Percentiles rank a stretch among this genome's conserved stretches.
These are phyloP conservation scores for Pseudoatta argentina DNA, from an alignment of 1,140 invertebrate genomes.

Conservation along the genomic window DNA sequence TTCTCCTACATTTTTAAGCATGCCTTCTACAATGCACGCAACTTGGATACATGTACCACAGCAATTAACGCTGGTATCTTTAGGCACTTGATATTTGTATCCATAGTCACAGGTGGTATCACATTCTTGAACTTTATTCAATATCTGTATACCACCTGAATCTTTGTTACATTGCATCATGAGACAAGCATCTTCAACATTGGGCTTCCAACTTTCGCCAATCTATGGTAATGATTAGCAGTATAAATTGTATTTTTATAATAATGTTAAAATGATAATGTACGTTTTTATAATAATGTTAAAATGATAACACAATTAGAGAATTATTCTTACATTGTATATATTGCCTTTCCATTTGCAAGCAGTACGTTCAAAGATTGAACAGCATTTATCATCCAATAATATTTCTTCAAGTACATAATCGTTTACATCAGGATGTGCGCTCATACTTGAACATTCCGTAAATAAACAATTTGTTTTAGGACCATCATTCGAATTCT, in stretches of 20 bases:
- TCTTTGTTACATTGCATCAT: slow-evolving; percentile 86
- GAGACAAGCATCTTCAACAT: slow-evolving; percentile 86
- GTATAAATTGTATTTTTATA: slow-evolving; percentile 16
- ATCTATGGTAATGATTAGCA: slow-evolving; percentile 76
- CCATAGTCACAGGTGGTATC: slow-evolving; percentile 80
- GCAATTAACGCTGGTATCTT: slow-evolving; percentile 85
- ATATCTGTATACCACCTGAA: slow-evolving; percentile 83
- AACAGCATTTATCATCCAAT: slow-evolving; percentile 88
- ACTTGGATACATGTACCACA: slow-evolving; percentile 89
- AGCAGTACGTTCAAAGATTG: slow-evolving; percentile 86
- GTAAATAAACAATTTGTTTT: slow-evolving; percentile 81
- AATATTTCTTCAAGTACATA: slow-evolving; percentile 87
- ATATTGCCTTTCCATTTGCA: slow-evolving; percentile 88
- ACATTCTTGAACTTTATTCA: slow-evolving; percentile 80
- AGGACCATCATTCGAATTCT: slow-evolving; percentile 72
- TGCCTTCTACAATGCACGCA: slow-evolving; percentile 88
- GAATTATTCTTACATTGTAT: slow-evolving; percentile 84
- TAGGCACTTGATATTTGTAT: slow-evolving; percentile 82
- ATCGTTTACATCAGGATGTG: slow-evolving; percentile 84
- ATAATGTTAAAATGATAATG: background rate
- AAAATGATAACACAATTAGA: background rate
- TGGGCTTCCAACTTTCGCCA: slow-evolving; percentile 87
- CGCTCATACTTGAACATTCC: slow-evolving; percentile 82
- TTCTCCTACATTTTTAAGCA: slow-evolving; percentile 85
- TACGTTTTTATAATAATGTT: background rate